Percentiles rank a stretch among this genome's conserved stretches.
Evolutionary conservation across 1,140 invertebrate genomes (phyloP).

Genomic region (Drosophila jambulina): DNA sequence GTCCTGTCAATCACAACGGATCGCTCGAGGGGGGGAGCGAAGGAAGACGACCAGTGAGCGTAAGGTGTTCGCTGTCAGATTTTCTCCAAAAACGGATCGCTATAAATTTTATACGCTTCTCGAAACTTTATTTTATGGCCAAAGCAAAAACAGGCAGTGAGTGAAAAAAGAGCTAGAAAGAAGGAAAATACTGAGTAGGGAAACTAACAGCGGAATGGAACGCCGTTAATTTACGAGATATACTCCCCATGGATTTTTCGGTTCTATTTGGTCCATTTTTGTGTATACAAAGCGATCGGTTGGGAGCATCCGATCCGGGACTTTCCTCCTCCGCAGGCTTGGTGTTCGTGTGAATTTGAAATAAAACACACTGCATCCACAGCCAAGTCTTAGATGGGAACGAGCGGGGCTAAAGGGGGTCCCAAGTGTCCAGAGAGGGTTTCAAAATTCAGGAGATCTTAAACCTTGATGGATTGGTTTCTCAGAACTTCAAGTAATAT

Average conservation of each 20-base stretch:
- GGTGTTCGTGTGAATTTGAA: constrained; percentile 74
- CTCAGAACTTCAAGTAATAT: not conserved
- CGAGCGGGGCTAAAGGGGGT: not conserved
- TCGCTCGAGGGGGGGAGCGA: not conserved
- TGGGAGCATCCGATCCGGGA: constrained; percentile 17
- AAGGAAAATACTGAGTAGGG: constrained; percentile 15
- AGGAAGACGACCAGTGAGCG: constrained; percentile 12
- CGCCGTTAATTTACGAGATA: constrained; percentile 84
- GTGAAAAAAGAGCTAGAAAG: constrained; percentile 9
- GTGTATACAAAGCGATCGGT: constrained; percentile 65
- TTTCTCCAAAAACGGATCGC: constrained; percentile 65
- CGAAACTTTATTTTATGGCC: constrained; percentile 81
- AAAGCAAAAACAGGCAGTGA: constrained; percentile 39
- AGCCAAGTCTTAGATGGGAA: not conserved
- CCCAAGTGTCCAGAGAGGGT: constrained; percentile 15
- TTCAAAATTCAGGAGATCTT: not conserved
- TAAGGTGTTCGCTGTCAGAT: constrained; percentile 81
- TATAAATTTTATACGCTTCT: constrained; percentile 84
- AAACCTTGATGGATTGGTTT: too few species aligned
- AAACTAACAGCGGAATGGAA: constrained; percentile 52
- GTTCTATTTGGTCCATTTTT: constrained; percentile 47
- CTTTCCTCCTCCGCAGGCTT: constrained; percentile 15
- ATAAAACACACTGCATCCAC: constrained; percentile 74
- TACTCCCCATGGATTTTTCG: constrained; percentile 78
- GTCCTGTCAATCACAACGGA: constrained; percentile 76